Percentiles rank a stretch among this genome's conserved stretches.
Conservation (phyloP, 1,140 invertebrate species). For the Sarcophaga peregrina region DNA sequence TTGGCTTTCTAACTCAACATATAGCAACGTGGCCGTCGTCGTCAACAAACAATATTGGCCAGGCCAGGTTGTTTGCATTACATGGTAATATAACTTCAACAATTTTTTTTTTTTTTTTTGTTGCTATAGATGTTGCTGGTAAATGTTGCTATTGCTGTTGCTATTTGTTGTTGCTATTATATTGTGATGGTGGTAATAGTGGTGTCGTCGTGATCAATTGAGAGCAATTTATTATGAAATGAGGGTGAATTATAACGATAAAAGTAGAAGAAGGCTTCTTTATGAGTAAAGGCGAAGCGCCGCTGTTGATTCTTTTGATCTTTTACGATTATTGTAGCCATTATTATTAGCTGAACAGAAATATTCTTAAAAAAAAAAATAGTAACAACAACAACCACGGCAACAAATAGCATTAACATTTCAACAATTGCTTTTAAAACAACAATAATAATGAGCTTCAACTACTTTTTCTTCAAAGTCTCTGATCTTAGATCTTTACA, state of each 20-base stretch:
- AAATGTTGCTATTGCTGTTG: neutral
- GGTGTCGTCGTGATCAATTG: slow-evolving; percentile 66
- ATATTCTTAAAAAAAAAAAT: neutral
- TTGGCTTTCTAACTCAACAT: neutral
- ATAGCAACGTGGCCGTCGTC: neutral
- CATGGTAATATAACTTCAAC: no score
- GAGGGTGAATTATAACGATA: slow-evolving; percentile 67
- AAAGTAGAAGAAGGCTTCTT: slow-evolving; percentile 41
- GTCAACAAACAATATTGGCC: neutral
- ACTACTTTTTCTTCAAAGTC: no score
- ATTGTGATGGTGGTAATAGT: slow-evolving; percentile 50
- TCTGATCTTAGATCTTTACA: no score
- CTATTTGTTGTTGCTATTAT: neutral
- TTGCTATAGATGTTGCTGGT: neutral
- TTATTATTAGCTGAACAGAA: slow-evolving; percentile 14
- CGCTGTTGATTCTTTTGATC: slow-evolving; percentile 38
- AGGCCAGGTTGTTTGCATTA: neutral
- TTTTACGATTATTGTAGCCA: slow-evolving; percentile 47
- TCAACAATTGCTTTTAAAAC: neutral
- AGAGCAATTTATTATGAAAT: slow-evolving; percentile 68
- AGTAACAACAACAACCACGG: neutral
- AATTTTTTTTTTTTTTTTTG: no score
- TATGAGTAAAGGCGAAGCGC: slow-evolving; percentile 26
- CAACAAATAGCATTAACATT: neutral
- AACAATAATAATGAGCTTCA: no score